phyloP scores from a whole-genome alignment of 2,113 vertebrate genomes.

The Ornithorhynchus anatinus region DNA sequence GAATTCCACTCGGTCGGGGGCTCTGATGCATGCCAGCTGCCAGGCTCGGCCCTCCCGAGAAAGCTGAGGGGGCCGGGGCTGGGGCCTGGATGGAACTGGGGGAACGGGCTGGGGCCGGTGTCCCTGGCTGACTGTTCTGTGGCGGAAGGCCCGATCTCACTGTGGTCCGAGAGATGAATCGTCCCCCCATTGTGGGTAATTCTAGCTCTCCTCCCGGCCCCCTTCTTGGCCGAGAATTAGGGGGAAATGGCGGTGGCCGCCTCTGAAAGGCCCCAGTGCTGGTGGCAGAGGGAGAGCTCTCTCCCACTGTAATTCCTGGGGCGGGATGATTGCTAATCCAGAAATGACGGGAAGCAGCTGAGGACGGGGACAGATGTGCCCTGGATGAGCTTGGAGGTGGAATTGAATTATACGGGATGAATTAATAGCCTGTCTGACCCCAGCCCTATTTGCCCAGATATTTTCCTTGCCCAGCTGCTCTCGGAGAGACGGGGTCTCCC shows the following conservation, averaged over 20 bases:
- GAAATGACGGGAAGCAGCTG: constrained; percentile 48
- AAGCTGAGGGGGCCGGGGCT: too few relatives aligned
- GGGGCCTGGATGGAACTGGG: too few relatives aligned
- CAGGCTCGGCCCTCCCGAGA: too few relatives aligned
- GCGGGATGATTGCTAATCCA: constrained; percentile 64
- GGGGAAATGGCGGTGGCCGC: too few relatives aligned
- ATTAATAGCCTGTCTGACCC: constrained; percentile 60
- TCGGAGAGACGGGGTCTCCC: neutral
- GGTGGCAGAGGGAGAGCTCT: constrained; percentile 65
- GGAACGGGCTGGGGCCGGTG: too few relatives aligned
- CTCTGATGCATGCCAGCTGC: too few relatives aligned
- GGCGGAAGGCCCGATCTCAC: too few relatives aligned
- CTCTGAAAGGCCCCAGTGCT: neutral
- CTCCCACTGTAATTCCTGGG: constrained; percentile 65
- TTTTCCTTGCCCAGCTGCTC: neutral
- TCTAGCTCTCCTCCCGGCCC: constrained; percentile 59
- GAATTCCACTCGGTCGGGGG: too few relatives aligned
- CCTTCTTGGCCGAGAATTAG: constrained; percentile 47
- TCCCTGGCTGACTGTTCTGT: too few relatives aligned
- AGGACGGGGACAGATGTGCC: neutral
- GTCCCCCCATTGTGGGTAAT: constrained; percentile 61
- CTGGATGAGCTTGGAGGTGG: constrained; percentile 57
- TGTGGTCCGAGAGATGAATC: constrained; percentile 61
- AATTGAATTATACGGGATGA: constrained; percentile 68
- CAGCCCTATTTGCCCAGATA: constrained; percentile 33